These are phyloP conservation scores for Limnodromus scolopaceus DNA, from an alignment of 2,797 vertebrate genomes.

Conservation along the genomic window DNA sequence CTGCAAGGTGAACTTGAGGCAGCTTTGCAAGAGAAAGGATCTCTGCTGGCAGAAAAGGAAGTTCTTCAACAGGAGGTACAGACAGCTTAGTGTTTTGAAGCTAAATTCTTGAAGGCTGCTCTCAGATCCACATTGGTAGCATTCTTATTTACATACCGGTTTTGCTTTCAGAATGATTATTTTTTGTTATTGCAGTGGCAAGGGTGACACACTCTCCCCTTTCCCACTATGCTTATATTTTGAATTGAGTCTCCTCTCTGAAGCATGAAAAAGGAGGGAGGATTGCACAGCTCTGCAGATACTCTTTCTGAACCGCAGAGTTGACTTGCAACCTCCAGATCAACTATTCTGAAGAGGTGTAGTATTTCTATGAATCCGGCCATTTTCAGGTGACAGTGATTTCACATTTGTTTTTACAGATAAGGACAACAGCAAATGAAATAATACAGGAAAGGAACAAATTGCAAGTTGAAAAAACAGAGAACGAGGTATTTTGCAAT, in stretches of 20 bases:
- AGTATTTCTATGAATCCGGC: background rate
- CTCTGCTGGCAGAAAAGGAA: constrained; percentile 61
- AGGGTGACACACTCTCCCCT: background rate
- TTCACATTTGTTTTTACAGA: constrained; percentile 46
- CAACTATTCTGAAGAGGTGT: constrained; percentile 1
- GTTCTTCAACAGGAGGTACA: constrained; percentile 60
- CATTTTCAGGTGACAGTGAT: background rate
- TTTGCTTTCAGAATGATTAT: background rate
- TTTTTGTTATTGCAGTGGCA: background rate
- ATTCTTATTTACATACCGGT: background rate
- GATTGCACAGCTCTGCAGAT: background rate
- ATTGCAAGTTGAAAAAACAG: constrained; percentile 72
- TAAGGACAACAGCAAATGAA: constrained; percentile 57
- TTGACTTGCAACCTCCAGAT: constrained; percentile 9
- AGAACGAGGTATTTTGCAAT: constrained; percentile 70
- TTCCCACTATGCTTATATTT: background rate
- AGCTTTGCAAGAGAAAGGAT: constrained; percentile 44
- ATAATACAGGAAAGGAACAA: constrained; percentile 59
- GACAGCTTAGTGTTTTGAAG: background rate
- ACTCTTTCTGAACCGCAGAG: constrained; percentile 17
- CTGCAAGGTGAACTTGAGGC: constrained; percentile 67
- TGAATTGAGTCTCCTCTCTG: background rate
- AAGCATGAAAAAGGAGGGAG: background rate
- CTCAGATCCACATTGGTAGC: background rate
- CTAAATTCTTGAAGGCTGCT: background rate